phyloP scores from a whole-genome alignment of 1,140 invertebrate species.

The Penaeus japonicus region DNA sequence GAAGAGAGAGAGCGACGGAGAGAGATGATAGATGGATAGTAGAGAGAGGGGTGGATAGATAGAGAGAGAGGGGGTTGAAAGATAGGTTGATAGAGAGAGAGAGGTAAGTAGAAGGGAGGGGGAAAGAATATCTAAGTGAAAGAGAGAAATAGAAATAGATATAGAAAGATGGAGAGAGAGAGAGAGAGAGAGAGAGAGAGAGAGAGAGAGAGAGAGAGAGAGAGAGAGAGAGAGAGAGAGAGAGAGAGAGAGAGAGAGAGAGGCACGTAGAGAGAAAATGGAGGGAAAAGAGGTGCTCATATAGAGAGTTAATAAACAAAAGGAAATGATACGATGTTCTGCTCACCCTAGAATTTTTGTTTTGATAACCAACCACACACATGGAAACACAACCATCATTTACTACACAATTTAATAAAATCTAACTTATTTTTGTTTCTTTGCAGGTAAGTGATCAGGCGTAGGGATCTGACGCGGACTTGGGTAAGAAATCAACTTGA shows the following conservation, averaged over 20 bases:
- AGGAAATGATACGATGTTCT: background rate
- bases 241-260: background rate
- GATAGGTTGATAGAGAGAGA: background rate
- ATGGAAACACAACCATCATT: too few relatives aligned
- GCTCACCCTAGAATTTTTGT: too few relatives aligned
- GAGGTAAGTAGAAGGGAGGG: background rate
- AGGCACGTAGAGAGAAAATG: too few relatives aligned
- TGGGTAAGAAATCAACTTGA: too few relatives aligned
- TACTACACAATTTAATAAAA: too few relatives aligned
- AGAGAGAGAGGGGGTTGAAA: background rate
- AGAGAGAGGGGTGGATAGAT: background rate
- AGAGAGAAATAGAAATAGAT: background rate
- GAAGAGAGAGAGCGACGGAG: background rate
- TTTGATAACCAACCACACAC: too few relatives aligned
- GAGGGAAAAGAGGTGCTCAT: background rate
- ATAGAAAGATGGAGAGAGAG: background rate
- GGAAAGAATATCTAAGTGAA: too few relatives aligned
- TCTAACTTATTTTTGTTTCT: too few relatives aligned
- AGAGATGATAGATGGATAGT: background rate
- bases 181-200: background rate
- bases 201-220: background rate
- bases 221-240: background rate
- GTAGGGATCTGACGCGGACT: too few relatives aligned
- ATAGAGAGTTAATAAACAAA: too few relatives aligned
- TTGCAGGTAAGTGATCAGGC: too few relatives aligned